Percentiles rank a stretch among this genome's conserved stretches.
phyloP scores from a whole-genome alignment of 2,888 invertebrate genomes.

The Magallana nippona region DNA sequence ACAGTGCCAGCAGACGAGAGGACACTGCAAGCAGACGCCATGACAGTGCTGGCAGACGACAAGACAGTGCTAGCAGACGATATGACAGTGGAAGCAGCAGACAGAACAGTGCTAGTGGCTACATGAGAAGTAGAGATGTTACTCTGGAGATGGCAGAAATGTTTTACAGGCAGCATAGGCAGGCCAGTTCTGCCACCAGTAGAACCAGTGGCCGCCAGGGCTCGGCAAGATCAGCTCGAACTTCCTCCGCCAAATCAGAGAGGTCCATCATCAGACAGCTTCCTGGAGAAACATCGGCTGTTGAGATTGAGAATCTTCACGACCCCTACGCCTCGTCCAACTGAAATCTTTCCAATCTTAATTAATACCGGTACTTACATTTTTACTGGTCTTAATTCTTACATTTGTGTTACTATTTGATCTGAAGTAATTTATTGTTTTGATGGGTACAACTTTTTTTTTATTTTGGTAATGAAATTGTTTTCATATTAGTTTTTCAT shows the following conservation, averaged over 20 bases:
- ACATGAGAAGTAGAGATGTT: slow-evolving; percentile 55
- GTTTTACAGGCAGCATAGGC: slow-evolving; percentile 56
- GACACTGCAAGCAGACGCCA: slow-evolving; percentile 21
- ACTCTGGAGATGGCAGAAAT: slow-evolving; percentile 63
- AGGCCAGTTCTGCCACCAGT: slow-evolving; percentile 43
- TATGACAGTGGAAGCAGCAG: slow-evolving; percentile 22
- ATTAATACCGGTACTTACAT: no score
- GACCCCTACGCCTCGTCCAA: slow-evolving; percentile 13
- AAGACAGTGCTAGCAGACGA: neutral
- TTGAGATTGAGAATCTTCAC: slow-evolving; percentile 45
- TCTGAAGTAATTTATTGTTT: no score
- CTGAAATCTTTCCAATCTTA: neutral
- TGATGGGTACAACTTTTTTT: no score
- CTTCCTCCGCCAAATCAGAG: slow-evolving; percentile 49
- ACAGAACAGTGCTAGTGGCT: slow-evolving; percentile 40
- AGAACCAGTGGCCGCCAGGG: slow-evolving; percentile 30
- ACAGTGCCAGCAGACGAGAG: slow-evolving; percentile 37
- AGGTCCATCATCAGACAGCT: slow-evolving; percentile 42
- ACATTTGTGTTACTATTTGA: no score
- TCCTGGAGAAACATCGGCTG: slow-evolving; percentile 49
- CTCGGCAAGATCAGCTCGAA: slow-evolving; percentile 37
- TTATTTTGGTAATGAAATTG: no score
- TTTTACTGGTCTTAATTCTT: no score
- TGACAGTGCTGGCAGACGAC: slow-evolving; percentile 5
- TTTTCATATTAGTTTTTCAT: no score